Percentiles rank a stretch among this genome's conserved stretches.
Evolutionary conservation across 2,888 invertebrate genomes (phyloP).

Genomic region (Polymixis flavicincta): DNA sequence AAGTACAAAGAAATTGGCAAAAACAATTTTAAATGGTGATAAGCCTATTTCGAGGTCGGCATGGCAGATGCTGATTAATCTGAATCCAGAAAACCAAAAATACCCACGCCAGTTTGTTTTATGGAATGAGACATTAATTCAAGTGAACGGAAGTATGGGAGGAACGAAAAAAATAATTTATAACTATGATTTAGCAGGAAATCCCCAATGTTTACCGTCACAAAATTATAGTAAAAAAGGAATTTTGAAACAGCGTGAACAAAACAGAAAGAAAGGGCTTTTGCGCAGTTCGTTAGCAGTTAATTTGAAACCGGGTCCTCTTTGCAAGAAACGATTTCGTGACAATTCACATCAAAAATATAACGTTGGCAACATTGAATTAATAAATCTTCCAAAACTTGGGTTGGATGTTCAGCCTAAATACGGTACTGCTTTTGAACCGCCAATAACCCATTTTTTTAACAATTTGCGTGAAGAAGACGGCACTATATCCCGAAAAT

Average conservation of each 20-base stretch:
- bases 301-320: conserved; percentile 91
- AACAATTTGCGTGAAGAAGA: conserved; percentile 79
- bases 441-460: conserved; percentile 83
- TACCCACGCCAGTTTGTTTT: conserved; percentile 80
- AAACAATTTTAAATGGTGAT: conserved; percentile 77
- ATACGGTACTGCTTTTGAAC: conserved; percentile 85
- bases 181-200: conserved; percentile 75
- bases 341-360: conserved; percentile 85
- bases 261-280: conserved; percentile 73
- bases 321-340: conserved; percentile 86
- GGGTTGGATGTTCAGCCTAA: conserved; percentile 86
- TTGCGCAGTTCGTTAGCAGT: conserved; percentile 79
- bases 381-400: conserved; percentile 88
- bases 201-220: conserved; percentile 53
- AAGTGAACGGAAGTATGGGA: conserved; percentile 82
- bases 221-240: conserved; percentile 56
- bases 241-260: conserved; percentile 53
- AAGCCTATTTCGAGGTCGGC: conserved; percentile 80
- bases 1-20: conserved; percentile 78
- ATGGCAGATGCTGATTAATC: conserved; percentile 86
- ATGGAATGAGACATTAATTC: conserved; percentile 81
- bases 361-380: conserved; percentile 84
- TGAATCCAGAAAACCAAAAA: conserved; percentile 79
- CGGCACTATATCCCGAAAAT: conserved; percentile 84
- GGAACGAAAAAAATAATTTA: conserved; percentile 81